phyloP scores from a whole-genome alignment of 2,113 vertebrate species.

The Furnarius figulus region DNA sequence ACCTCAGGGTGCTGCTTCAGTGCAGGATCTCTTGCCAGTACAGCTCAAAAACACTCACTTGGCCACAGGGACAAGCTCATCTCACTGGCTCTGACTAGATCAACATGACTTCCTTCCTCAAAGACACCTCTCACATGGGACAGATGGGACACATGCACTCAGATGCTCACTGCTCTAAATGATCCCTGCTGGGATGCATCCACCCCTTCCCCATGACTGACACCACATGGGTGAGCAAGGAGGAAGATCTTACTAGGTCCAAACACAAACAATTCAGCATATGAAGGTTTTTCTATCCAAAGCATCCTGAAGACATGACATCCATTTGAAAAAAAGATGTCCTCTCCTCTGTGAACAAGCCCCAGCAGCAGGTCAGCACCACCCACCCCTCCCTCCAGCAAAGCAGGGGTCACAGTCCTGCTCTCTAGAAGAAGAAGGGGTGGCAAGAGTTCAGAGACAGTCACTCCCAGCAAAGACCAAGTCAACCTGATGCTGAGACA shows the following conservation, averaged over 20 bases:
- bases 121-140: neutral
- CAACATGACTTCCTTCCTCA: neutral
- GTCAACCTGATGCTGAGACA: neutral
- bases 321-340: neutral
- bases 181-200: neutral
- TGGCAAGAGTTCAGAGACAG: neutral
- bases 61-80: neutral
- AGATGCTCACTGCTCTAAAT: neutral
- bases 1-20: neutral
- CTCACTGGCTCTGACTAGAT: neutral
- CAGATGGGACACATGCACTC: neutral
- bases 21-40: neutral
- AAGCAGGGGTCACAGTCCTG: neutral
- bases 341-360: neutral
- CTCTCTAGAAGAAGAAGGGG: neutral
- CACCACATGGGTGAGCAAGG: accelerated
- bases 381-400: neutral
- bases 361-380: neutral
- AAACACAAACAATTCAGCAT: neutral
- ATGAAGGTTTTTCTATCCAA: neutral
- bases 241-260: neutral
- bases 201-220: neutral
- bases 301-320: accelerated
- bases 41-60: neutral
- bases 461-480: neutral